Conservation (phyloP, 2,888 invertebrate genomes). For the Meganola albula region DNA sequence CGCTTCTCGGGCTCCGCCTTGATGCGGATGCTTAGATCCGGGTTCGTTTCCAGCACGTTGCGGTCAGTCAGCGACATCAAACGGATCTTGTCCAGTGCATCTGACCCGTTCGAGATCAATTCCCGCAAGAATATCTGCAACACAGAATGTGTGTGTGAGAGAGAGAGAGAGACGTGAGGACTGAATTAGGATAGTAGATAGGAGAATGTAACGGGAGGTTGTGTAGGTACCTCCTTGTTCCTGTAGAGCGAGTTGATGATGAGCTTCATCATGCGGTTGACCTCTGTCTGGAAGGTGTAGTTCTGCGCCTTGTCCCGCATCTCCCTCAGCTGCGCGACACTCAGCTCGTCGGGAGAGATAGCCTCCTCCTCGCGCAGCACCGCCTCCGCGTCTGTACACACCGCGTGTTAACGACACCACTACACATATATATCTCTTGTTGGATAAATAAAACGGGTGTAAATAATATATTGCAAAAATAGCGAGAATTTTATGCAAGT, state of each 20-base stretch:
- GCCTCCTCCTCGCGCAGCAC: conserved; percentile 96
- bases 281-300: conserved; percentile 97
- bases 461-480: too few relatives aligned
- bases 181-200: background rate
- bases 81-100: conserved; percentile 98
- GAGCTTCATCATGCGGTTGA: conserved; percentile 99
- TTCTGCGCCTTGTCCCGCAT: conserved; percentile 92
- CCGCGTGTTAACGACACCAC: too few relatives aligned
- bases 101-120: conserved; percentile 98
- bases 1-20: conserved; percentile 95
- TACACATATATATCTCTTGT: too few relatives aligned
- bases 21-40: conserved; percentile 93
- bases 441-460: too few relatives aligned
- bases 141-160: conserved; percentile 1
- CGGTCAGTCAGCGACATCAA: conserved; percentile 93
- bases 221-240: conserved; percentile 92
- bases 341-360: conserved; percentile 95
- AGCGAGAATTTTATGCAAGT: too few relatives aligned
- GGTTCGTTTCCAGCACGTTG: conserved; percentile 84
- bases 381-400: conserved; percentile 93
- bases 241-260: conserved; percentile 99
- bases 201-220: background rate
- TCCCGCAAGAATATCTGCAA: conserved; percentile 95
- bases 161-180: background rate
- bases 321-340: conserved; percentile 95